Evolutionary conservation across 2,888 invertebrate species (phyloP).

Genomic region (Anarsia innoxiella): DNA sequence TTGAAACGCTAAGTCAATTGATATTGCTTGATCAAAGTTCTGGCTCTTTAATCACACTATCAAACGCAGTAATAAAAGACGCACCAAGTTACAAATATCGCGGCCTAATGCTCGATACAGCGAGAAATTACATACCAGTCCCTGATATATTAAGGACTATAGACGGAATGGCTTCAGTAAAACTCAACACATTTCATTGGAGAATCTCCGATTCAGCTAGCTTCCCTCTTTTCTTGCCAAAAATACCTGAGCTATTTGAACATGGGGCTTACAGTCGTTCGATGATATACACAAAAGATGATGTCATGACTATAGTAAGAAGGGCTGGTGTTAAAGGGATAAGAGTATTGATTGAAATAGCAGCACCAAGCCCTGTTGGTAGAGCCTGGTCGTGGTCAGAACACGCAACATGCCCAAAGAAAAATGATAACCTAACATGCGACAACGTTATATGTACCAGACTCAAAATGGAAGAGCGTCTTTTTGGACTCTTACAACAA

Average conservation of each 20-base stretch:
- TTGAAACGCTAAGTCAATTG: conserved; percentile 84
- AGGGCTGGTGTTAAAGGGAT: conserved; percentile 87
- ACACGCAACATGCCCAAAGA: conserved; percentile 55
- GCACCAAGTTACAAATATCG: conserved; percentile 85
- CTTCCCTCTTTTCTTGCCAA: conserved; percentile 85
- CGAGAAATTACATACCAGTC: conserved; percentile 88
- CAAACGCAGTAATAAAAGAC: conserved; percentile 80
- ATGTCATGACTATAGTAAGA: conserved; percentile 81
- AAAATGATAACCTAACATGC: conserved; percentile 49
- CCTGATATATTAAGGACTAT: conserved; percentile 81
- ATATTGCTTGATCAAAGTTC: conserved; percentile 82
- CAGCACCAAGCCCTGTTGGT: conserved; percentile 90
- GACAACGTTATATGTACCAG: conserved; percentile 86
- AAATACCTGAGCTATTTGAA: conserved; percentile 81
- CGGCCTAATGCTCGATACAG: conserved; percentile 92
- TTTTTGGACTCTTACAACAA: conserved; percentile 80
- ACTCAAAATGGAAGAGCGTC: conserved; percentile 80
- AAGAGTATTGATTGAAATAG: conserved; percentile 89
- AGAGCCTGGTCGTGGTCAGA: conserved; percentile 88
- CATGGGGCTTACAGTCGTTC: conserved; percentile 88
- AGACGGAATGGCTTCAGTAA: conserved; percentile 89
- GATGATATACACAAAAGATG: conserved; percentile 80
- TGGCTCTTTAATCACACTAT: conserved; percentile 76
- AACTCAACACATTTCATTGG: conserved; percentile 95
- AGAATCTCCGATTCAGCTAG: conserved; percentile 91